phyloP scores from a whole-genome alignment of 2,113 vertebrate species.

The Acanthisitta chloris region DNA sequence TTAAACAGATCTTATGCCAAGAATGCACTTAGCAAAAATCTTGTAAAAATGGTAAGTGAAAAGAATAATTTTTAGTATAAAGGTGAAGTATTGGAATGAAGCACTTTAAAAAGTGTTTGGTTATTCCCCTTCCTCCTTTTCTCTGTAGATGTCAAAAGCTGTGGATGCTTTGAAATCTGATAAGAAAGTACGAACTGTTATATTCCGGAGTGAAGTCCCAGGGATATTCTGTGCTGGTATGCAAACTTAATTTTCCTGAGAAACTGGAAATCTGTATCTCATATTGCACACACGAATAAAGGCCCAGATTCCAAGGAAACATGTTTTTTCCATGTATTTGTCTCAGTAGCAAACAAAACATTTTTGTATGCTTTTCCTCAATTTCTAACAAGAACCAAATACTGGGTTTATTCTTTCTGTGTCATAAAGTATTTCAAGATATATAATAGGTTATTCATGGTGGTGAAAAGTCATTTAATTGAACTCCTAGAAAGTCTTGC shows the following conservation, averaged over 20 bases:
- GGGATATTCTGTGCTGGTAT: slow-evolving; percentile 98
- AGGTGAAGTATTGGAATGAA: neutral
- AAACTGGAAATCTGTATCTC: slow-evolving; percentile 1
- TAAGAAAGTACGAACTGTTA: slow-evolving; percentile 90
- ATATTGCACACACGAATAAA: neutral
- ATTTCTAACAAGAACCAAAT: neutral
- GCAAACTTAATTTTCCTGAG: slow-evolving; percentile 65
- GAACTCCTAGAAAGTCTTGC: neutral
- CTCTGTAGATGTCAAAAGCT: slow-evolving; percentile 86
- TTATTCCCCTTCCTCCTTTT: slow-evolving; percentile 48
- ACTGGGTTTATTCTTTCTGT: neutral
- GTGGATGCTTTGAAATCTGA: slow-evolving; percentile 90
- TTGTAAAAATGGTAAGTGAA: slow-evolving; percentile 90
- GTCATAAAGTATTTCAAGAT: slow-evolving; percentile 38
- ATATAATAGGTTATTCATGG: neutral
- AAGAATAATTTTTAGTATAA: slow-evolving; percentile 19
- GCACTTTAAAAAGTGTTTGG: slow-evolving; percentile 29
- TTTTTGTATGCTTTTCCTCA: neutral
- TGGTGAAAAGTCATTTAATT: neutral
- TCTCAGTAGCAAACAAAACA: neutral
- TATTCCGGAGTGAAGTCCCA: slow-evolving; percentile 92
- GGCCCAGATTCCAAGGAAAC: slow-evolving; percentile 28
- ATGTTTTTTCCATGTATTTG: neutral
- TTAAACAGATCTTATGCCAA: slow-evolving; percentile 93
- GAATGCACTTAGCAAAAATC: slow-evolving; percentile 94